Base-by-base conservation (phyloP, 2,888 invertebrate species). In the Odontothrips loti region DNA sequence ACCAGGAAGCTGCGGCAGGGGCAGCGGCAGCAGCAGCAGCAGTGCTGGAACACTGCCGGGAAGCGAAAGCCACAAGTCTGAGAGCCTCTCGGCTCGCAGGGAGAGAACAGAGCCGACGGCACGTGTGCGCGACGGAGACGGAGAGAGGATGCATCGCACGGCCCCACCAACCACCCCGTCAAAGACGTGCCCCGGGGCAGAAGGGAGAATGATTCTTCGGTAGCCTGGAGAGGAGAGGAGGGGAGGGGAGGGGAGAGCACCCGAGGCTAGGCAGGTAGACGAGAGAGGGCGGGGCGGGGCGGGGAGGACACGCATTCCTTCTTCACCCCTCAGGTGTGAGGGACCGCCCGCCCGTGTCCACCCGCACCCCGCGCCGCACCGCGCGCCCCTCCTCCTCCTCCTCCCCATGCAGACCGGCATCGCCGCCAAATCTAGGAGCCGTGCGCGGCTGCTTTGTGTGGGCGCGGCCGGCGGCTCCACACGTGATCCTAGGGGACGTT, bases 261-360 rank as follows among this genome's bases (percentile, higher is more conserved):
- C 34, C 2, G 34, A 2, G 34, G 34, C 34, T 43, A 43, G 34
- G 34, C 34, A 43, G 34, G 34, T 43, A 43, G 34, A 43, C 34
- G 34, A 43, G 34, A 43, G 34, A 2, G 58, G 58, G 58, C 12
- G 58, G 12, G 58, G 58, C 20, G 15, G 58, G 58, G 58, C 58
- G 58, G 58, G 58, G 51, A 12, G 51, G 68, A 27, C 68, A 27
- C 34, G 68, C 68, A 75, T 75, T 75, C 68, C 68, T 75, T 23
- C 68, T 75, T 75, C 68, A 75, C 68, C 68, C 68, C 68, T 75
- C 68, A 75, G 68, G 68, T 75, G 68, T 75, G 68, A 75, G 68
- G 23, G 68, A n/a, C 23, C 68, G 11, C 27, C 68, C 23, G 68
- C 23, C 68, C 68, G 23, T 17, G 51, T 17, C 51, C 51, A 11